Evolutionary conservation across 2,888 invertebrate species (phyloP), one percentile per base, ranked within the genome.

Genomic region (Watsonalla cultraria): DNA sequence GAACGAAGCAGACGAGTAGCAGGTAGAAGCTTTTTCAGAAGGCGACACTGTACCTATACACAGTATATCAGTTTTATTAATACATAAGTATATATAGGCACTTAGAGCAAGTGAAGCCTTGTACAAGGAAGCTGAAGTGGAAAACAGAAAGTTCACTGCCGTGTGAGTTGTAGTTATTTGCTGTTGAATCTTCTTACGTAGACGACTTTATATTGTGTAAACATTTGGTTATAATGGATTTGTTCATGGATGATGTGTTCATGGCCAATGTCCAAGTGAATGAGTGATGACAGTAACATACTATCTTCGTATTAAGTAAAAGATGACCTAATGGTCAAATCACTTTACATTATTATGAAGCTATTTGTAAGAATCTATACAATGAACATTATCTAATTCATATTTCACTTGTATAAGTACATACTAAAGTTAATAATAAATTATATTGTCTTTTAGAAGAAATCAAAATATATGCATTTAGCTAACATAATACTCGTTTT

Each of bases 81-180:
- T 9, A 37, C 55, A 52, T 58, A 64, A 53, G 59, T 60, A 65
- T 58, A 68, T 61, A 61, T 56, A 75, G 62, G 67, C 64, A 60
- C 62, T 64, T 60, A 75, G 79, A 83, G 79, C 78, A 75, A 82
- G 74, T 77, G 74, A 88, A 85, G 84, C 81, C 68, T 70, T 70
- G 65, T 77, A 78, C 66, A 81, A 66, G 62, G 62, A 84, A 82
- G 83, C 82, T 74, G 72, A 80, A 83, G 80, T 81, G 75, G 76
- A 81, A 78, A 74, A 64, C 60, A 65, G 70, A 74, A 71, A 80
- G 70, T 79, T 80, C 74, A 72, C 76, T 81, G 81, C 80, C 78
- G 76, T 81, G 74, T 66, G 78, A 85, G 81, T 79, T 61, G 63
- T 76, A 60, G 65, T 61, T 59, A 65, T 57, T 59, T 52, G 45